These are phyloP conservation scores for Rhizoglyphus robini DNA, from an alignment of 1,140 invertebrate genomes.

Conservation along the genomic window DNA sequence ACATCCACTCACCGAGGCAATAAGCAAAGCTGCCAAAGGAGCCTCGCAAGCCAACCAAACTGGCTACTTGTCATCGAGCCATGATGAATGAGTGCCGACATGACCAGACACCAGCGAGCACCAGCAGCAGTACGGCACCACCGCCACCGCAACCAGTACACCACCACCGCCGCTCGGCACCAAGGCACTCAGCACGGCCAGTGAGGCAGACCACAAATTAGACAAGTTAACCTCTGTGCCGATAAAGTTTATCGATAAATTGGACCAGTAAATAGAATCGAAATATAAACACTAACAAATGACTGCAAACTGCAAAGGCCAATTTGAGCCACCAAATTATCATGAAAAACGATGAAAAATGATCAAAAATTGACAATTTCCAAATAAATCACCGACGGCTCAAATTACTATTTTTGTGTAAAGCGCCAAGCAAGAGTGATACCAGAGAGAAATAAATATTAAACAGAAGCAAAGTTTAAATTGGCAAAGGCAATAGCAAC, in stretches of 20 bases:
- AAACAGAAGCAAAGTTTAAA: constrained; percentile 5
- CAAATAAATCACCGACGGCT: not conserved
- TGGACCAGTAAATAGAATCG: not conserved
- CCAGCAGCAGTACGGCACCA: not conserved
- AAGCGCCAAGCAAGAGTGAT: not conserved
- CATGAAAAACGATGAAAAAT: constrained; percentile 5
- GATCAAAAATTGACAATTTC: constrained; percentile 3
- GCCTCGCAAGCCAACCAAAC: too few species aligned
- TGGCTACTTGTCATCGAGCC: not conserved
- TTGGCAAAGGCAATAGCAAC: not conserved
- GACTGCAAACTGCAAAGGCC: too few species aligned
- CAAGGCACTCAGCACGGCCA: not conserved
- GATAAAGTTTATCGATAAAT: not conserved
- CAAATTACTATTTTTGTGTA: not conserved
- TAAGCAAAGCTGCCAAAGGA: too few species aligned
- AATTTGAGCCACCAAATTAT: too few species aligned
- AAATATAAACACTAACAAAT: not conserved
- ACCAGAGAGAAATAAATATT: not conserved
- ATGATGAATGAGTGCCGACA: not conserved
- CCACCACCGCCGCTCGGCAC: too few species aligned
- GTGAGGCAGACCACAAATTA: not conserved
- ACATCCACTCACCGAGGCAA: too few species aligned
- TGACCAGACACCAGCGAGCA: not conserved
- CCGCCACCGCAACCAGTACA: not conserved
- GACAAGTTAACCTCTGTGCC: not conserved